Percentiles rank a stretch among this genome's conserved stretches.
Conservation (phyloP, 2,797 vertebrate genomes). For the Chloroceryle inda region DNA sequence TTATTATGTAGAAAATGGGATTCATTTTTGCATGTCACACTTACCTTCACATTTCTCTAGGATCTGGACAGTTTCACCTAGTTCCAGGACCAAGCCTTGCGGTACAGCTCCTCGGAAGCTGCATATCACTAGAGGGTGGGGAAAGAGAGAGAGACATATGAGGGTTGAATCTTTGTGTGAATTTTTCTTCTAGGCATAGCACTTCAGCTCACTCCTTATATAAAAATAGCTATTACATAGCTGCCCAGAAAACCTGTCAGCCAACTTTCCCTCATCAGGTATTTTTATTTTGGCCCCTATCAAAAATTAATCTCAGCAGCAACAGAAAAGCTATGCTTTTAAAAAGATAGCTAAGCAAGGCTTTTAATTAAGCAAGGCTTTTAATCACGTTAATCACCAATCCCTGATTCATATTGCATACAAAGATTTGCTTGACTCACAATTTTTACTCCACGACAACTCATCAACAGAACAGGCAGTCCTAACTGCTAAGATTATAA, state of each 20-base stretch:
- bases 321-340: not conserved
- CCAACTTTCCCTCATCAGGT: not conserved
- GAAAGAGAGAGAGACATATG: constrained; percentile 30
- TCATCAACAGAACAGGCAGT: not conserved
- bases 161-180: constrained; percentile 52
- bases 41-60: constrained; percentile 98
- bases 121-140: constrained; percentile 90
- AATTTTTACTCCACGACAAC: not conserved
- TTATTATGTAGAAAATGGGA: not conserved
- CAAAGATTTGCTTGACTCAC: not conserved
- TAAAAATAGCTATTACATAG: constrained; percentile 59
- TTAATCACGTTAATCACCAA: not conserved
- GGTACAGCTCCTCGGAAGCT: constrained; percentile 94
- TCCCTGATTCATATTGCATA: not conserved
- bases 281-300: not conserved
- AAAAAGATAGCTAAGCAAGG: not conserved
- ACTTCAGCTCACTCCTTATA: constrained; percentile 35
- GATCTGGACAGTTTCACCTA: constrained; percentile 98
- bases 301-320: not conserved
- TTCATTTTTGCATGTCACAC: not conserved
- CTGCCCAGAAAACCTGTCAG: constrained; percentile 45
- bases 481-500: not conserved
- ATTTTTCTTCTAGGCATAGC: constrained; percentile 52
- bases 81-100: constrained; percentile 94
- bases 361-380: not conserved